These are phyloP conservation scores for Plectropomus leopardus DNA, from an alignment of 2,113 vertebrate species.

Conservation along the genomic window DNA sequence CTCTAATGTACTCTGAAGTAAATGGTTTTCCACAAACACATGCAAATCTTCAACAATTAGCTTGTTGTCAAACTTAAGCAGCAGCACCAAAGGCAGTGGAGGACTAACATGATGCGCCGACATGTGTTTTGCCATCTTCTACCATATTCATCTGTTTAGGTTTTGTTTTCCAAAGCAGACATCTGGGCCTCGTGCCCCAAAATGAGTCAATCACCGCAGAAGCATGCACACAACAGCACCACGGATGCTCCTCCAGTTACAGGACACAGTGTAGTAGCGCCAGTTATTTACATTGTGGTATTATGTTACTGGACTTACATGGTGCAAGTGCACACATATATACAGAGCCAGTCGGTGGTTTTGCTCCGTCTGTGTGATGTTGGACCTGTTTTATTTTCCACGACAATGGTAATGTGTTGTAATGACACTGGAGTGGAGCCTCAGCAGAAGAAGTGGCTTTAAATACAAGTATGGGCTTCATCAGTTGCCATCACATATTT, in stretches of 20 bases:
- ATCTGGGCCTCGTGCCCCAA: slow-evolving; percentile 66
- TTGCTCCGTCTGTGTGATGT: slow-evolving; percentile 13
- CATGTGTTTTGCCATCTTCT: slow-evolving; percentile 52
- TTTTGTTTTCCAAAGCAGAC: slow-evolving; percentile 70
- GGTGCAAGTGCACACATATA: slow-evolving; percentile 20
- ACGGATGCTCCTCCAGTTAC: slow-evolving; percentile 46
- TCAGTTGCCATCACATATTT: slow-evolving; percentile 32
- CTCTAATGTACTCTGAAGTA: background rate
- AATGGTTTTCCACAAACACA: slow-evolving; percentile 12
- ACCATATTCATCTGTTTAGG: slow-evolving; percentile 65
- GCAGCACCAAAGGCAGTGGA: background rate
- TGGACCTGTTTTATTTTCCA: slow-evolving; percentile 50
- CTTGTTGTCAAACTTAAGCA: slow-evolving; percentile 38
- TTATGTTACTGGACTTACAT: slow-evolving; percentile 35
- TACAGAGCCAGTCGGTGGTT: slow-evolving; percentile 25
- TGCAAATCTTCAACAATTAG: background rate
- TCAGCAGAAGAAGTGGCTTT: slow-evolving; percentile 31
- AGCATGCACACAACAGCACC: slow-evolving; percentile 48
- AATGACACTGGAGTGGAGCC: slow-evolving; percentile 40
- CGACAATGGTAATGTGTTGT: slow-evolving; percentile 36
- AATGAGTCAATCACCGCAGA: slow-evolving; percentile 66
- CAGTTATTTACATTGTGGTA: slow-evolving; percentile 67
- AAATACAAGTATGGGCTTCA: slow-evolving; percentile 21
- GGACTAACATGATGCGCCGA: slow-evolving; percentile 19
- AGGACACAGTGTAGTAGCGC: slow-evolving; percentile 14